These are phyloP conservation scores for Hiodon tergisus DNA, from an alignment of 2,113 vertebrate species.

Conservation along the genomic window DNA sequence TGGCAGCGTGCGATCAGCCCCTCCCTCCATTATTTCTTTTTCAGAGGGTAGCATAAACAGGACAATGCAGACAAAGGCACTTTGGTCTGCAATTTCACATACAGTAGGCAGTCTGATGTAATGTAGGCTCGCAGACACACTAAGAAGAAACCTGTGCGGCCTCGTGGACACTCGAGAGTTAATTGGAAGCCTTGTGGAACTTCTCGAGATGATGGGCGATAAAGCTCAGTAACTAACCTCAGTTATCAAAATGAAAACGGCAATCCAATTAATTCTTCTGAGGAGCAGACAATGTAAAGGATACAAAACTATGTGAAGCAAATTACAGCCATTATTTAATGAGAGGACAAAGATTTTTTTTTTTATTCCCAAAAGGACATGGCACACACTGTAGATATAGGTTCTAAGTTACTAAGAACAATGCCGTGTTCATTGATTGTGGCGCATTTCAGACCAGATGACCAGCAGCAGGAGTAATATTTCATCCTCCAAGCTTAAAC, in stretches of 20 bases:
- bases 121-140: constrained; percentile 21
- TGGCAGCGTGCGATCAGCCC: constrained; percentile 60
- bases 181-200: too few relatives aligned
- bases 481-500: not conserved
- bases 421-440: not conserved
- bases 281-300: not conserved
- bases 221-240: not conserved
- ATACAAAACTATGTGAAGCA: not conserved
- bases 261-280: not conserved
- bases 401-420: not conserved
- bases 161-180: not conserved
- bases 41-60: constrained; percentile 31
- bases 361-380: not conserved
- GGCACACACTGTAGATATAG: not conserved
- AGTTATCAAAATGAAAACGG: constrained; percentile 15
- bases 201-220: too few relatives aligned
- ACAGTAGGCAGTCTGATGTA: constrained; percentile 18
- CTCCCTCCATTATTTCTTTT: constrained; percentile 29
- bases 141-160: constrained; percentile 3
- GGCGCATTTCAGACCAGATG: too few relatives aligned
- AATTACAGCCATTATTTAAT: not conserved
- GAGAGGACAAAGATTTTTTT: not conserved
- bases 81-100: constrained; percentile 24
- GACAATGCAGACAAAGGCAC: constrained; percentile 40
- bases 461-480: too few relatives aligned